phyloP scores from a whole-genome alignment of 2,797 vertebrate genomes.

The Trichosurus vulpecula region DNA sequence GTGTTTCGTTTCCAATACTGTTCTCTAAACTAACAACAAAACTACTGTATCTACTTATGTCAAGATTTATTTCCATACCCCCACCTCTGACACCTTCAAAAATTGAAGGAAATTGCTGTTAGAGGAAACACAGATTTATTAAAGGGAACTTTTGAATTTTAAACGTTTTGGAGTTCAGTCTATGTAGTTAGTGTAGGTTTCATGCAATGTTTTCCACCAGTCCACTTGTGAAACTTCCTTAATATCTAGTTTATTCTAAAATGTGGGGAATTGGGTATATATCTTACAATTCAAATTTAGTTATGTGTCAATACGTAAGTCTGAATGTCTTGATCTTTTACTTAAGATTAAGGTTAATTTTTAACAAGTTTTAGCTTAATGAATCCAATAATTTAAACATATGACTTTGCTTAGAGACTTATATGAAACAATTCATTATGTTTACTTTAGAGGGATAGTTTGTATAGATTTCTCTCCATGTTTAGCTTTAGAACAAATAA shows the following conservation, averaged over 20 bases:
- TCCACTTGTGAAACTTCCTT: slow-evolving; percentile 18
- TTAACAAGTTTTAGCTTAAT: slow-evolving; percentile 20
- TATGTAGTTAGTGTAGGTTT: background rate
- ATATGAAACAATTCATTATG: slow-evolving; percentile 36
- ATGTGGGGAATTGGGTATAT: background rate
- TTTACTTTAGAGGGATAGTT: slow-evolving; percentile 28
- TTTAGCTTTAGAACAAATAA: slow-evolving; percentile 64
- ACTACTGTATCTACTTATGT: slow-evolving; percentile 27
- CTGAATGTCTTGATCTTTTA: slow-evolving; percentile 42
- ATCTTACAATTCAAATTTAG: slow-evolving; percentile 1
- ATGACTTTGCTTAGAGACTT: slow-evolving; percentile 25
- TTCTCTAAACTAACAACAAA: slow-evolving; percentile 46
- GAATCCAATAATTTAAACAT: slow-evolving; percentile 46
- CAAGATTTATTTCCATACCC: slow-evolving; percentile 27
- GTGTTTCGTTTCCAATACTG: slow-evolving; percentile 56
- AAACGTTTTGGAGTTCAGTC: background rate
- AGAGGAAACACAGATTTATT: slow-evolving; percentile 6
- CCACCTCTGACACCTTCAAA: background rate
- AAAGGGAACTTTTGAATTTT: slow-evolving; percentile 14
- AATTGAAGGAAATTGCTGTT: slow-evolving; percentile 46
- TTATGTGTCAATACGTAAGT: background rate
- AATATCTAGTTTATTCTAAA: slow-evolving; percentile 10
- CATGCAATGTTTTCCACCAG: background rate
- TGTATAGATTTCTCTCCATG: slow-evolving; percentile 53
- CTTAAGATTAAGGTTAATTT: background rate